These are phyloP conservation scores for Corbicula japonica DNA, from an alignment of 2,888 invertebrate genomes.

Conservation along the genomic window DNA sequence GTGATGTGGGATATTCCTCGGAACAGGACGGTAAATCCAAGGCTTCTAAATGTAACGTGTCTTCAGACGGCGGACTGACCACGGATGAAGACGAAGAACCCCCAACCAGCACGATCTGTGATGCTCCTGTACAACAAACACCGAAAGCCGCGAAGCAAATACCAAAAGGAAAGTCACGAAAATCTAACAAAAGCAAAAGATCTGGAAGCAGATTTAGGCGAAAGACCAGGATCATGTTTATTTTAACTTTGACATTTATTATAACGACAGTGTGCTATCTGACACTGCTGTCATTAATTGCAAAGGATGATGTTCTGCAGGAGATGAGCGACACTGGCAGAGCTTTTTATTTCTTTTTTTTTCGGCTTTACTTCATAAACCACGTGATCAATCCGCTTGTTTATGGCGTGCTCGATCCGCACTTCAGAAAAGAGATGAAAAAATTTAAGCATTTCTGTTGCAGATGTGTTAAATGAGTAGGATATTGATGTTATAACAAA, in stretches of 20 bases:
- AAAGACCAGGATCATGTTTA: constrained; percentile 42
- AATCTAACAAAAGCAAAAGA: neutral
- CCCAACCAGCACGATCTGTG: no score
- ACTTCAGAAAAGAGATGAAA: constrained; percentile 20
- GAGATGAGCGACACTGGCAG: constrained; percentile 13
- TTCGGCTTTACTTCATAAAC: constrained; percentile 39
- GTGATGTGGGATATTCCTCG: no score
- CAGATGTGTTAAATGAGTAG: no score
- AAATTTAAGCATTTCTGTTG: no score
- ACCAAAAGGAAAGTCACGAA: no score
- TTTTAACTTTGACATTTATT: constrained; percentile 34
- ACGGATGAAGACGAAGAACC: neutral
- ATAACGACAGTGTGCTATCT: constrained; percentile 32
- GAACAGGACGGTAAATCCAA: neutral
- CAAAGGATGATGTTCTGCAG: constrained; percentile 19
- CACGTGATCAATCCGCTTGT: constrained; percentile 40
- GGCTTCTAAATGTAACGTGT: neutral
- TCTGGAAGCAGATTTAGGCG: constrained; percentile 11
- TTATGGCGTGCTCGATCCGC: constrained; percentile 39
- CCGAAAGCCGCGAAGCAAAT: neutral
- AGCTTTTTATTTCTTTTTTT: constrained; percentile 37
- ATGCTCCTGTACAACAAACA: no score
- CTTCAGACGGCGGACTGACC: neutral
- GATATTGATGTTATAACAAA: no score
- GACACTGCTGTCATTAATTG: constrained; percentile 19